phyloP scores from a whole-genome alignment of 2,113 vertebrate species.

The Oceanites oceanicus region DNA sequence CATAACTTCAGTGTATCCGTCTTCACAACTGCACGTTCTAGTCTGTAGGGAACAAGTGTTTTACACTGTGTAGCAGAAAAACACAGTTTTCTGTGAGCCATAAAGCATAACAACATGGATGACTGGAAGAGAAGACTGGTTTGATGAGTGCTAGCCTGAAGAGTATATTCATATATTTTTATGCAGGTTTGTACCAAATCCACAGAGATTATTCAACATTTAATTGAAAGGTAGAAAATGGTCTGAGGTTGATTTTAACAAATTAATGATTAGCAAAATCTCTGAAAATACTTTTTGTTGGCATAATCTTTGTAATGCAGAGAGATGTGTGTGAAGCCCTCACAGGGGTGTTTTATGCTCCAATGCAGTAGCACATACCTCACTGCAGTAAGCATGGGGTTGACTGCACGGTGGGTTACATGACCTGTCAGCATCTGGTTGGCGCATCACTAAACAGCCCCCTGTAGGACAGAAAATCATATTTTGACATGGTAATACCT shows the following conservation, averaged over 20 bases:
- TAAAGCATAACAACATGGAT: background rate
- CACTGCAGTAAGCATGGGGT: constrained; percentile 88
- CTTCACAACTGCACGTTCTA: constrained; percentile 86
- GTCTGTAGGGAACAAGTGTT: constrained; percentile 78
- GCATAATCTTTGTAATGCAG: background rate
- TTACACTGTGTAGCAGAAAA: constrained; percentile 10
- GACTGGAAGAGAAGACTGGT: background rate
- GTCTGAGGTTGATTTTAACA: background rate
- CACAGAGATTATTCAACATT: background rate
- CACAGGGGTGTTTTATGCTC: background rate
- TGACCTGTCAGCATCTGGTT: constrained; percentile 85
- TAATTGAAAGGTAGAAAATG: background rate
- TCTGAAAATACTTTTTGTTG: background rate
- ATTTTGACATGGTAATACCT: constrained; percentile 58
- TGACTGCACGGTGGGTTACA: constrained; percentile 90
- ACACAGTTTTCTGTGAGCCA: background rate
- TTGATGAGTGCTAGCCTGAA: background rate
- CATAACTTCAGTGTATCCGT: constrained; percentile 93
- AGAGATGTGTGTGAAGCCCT: background rate
- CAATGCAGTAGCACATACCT: constrained; percentile 79
- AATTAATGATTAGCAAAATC: background rate
- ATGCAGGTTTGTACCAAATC: background rate
- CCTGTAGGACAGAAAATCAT: constrained; percentile 80
- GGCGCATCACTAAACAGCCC: constrained; percentile 85
- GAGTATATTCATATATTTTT: background rate